Evolutionary conservation across 2,797 vertebrate species (phyloP).

Genomic region (Triplophysa yarkandensis): DNA sequence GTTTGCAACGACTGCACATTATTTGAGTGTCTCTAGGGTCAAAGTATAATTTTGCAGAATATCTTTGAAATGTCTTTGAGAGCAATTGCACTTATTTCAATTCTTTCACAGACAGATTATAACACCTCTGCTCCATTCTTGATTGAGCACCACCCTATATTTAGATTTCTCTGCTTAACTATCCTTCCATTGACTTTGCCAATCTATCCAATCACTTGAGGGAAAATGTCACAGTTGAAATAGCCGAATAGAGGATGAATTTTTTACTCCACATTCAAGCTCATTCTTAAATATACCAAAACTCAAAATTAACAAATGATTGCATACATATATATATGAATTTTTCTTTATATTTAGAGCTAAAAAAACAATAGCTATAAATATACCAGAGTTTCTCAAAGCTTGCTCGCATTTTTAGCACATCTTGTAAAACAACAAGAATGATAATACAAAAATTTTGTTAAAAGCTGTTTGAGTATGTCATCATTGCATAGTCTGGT

Average conservation of each 20-base stretch:
- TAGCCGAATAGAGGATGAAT: slow-evolving; percentile 9
- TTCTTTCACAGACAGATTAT: slow-evolving; percentile 23
- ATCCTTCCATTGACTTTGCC: slow-evolving; percentile 68
- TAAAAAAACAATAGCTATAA: background rate
- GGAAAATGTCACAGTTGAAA: slow-evolving; percentile 63
- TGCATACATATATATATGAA: background rate
- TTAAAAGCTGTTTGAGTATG: background rate
- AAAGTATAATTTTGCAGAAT: slow-evolving; percentile 8
- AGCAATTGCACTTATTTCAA: slow-evolving; percentile 4
- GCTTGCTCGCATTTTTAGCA: too few species aligned
- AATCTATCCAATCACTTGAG: slow-evolving; percentile 74
- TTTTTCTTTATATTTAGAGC: background rate
- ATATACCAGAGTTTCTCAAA: background rate
- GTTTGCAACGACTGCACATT: slow-evolving; percentile 18
- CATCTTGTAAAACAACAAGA: background rate
- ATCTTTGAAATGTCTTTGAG: slow-evolving; percentile 22
- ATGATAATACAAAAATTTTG: background rate
- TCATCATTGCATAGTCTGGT: background rate
- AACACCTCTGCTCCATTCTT: slow-evolving; percentile 32
- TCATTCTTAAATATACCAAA: slow-evolving; percentile 23
- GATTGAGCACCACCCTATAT: slow-evolving; percentile 39
- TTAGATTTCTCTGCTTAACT: slow-evolving; percentile 34
- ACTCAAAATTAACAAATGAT: background rate
- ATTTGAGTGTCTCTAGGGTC: background rate
- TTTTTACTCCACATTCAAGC: slow-evolving; percentile 11